Base-by-base conservation (phyloP, 64 coral and sea anemone genomes). In the Pocillopora verrucosa region DNA sequence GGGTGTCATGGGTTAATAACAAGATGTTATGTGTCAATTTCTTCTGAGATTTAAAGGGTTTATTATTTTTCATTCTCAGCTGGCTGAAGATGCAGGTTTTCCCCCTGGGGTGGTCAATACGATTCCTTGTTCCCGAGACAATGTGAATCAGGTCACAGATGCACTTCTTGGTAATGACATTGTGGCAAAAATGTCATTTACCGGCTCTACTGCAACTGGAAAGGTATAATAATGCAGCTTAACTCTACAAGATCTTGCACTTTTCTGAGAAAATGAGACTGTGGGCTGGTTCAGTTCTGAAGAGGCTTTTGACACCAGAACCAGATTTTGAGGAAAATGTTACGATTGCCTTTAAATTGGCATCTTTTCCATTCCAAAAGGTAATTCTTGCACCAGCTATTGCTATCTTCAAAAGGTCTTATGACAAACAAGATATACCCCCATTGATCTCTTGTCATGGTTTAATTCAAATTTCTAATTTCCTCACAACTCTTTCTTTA, bases 31-130 rank as follows among this genome's bases (percentile, higher is more conserved):
- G 16, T 62, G 19, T 82, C 14, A 24, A 36, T 41, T 15, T 35
- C 36, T 60, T 36, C 25, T 24, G 34, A 15, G 24, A 13, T 22
- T 20, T 75, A 10, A 56, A 76, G 34, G 41, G n/a, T 17, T 30
- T 16, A 1, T 57, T 87, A 35, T 86, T 5, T 79, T 26, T 63
- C 64, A 41, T 84, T 19, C 9, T 60, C 11, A 99, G 96, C 58
- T 99, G 10, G 96, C 96, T 61, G 93, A 99, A 78, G 96, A 99
- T 73, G 96, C 96, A 64, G 96, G 96, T 13, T 95, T 99, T 60
- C 96, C 96, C 16, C 74, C 93, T 60, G 96, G 96, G 22, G 96
- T 99, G n/a, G 63, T 99, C 45, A 99, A 99, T 63, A 95, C 94
- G 7, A 68, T 99, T 35, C 91, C 96, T 10, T 99, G 93, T 80